phyloP scores from a whole-genome alignment of 2,113 vertebrate genomes.

The Mesitornis unicolor region DNA sequence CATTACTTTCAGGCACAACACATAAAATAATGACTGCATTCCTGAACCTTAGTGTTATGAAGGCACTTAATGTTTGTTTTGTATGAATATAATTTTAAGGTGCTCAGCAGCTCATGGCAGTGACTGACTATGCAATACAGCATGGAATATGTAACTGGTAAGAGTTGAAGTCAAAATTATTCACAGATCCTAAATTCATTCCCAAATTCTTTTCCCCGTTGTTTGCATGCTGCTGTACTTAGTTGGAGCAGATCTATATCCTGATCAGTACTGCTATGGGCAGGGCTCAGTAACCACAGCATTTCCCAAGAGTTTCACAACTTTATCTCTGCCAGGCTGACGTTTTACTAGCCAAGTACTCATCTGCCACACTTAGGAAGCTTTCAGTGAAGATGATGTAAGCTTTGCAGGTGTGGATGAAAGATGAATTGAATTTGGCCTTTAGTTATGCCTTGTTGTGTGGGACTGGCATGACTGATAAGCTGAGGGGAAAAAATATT shows the following conservation, averaged over 20 bases:
- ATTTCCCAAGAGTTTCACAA: neutral
- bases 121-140: neutral
- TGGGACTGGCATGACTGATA: slow-evolving; percentile 5
- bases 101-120: neutral
- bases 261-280: neutral
- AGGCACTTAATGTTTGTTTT: neutral
- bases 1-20: neutral
- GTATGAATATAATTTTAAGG: neutral
- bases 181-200: neutral
- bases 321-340: neutral
- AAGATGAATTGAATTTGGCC: neutral
- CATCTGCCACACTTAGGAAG: neutral
- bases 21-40: neutral
- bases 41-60: neutral
- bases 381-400: neutral
- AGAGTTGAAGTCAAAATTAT: neutral
- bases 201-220: neutral
- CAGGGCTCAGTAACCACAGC: neutral
- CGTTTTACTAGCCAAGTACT: neutral
- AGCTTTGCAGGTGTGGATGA: slow-evolving; percentile 36
- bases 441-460: neutral
- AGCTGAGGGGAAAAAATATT: neutral
- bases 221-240: neutral
- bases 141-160: fast-evolving
- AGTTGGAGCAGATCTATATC: neutral